phyloP scores from a whole-genome alignment of 2,797 vertebrate species.

The Pogonophryne albipinna region DNA sequence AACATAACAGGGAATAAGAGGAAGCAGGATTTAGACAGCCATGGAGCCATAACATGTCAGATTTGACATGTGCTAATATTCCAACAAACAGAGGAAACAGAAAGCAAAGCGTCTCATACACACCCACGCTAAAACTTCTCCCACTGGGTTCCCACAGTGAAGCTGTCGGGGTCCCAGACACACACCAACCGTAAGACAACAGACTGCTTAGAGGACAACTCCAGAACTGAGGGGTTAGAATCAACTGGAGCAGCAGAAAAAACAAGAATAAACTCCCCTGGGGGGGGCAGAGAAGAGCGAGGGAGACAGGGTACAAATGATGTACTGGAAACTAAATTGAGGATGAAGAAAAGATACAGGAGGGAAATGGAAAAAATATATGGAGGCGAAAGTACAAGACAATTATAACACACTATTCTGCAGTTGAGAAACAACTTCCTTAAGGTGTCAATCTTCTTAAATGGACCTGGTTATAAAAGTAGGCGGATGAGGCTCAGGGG shows the following conservation, averaged over 20 bases:
- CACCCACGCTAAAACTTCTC: neutral
- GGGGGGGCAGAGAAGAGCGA: neutral
- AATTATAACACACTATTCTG: neutral
- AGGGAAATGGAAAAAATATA: neutral
- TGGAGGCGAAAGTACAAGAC: neutral
- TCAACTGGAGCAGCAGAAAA: conserved; percentile 39
- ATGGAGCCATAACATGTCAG: neutral
- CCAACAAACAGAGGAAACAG: conserved; percentile 15
- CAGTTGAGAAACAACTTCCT: no score
- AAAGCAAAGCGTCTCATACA: neutral
- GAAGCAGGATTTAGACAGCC: conserved; percentile 2
- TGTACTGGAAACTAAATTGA: neutral
- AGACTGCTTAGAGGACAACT: conserved; percentile 25
- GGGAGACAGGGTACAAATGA: conserved; percentile 13
- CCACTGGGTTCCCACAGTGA: conserved; percentile 21
- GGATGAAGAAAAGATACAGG: neutral
- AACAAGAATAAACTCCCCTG: conserved; percentile 26
- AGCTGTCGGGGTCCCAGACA: conserved; percentile 31
- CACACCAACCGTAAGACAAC: conserved; percentile 47
- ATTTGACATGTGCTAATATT: conserved; percentile 23
- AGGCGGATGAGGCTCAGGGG: no score
- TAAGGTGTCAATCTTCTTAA: no score
- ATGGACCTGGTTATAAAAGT: no score
- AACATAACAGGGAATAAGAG: neutral
- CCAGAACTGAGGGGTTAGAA: conserved; percentile 41